Conservation (phyloP, 2,797 vertebrate species). For the Chaetodon trifasciatus region DNA sequence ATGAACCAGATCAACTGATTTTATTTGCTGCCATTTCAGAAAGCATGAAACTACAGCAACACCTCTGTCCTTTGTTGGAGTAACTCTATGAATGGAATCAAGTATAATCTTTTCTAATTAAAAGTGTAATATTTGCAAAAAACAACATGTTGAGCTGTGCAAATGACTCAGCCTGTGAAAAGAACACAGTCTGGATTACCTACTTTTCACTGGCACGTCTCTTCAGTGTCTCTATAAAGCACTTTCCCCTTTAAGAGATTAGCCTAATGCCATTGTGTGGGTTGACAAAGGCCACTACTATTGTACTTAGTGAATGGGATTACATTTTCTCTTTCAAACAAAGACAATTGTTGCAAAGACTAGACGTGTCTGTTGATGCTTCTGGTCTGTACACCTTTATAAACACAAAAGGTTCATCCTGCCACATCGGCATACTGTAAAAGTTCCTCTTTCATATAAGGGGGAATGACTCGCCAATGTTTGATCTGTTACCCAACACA, state of each 20-base stretch:
- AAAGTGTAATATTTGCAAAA: conserved; percentile 3
- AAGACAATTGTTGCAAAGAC: conserved; percentile 41
- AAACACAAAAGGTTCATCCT: background rate
- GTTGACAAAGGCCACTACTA: conserved; percentile 48
- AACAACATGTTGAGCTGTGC: conserved; percentile 1
- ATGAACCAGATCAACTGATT: background rate
- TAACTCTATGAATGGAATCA: background rate
- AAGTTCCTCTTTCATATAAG: conserved; percentile 2
- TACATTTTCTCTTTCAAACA: conserved; percentile 42
- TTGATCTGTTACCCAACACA: background rate
- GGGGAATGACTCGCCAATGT: background rate
- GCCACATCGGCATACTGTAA: background rate
- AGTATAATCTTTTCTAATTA: background rate
- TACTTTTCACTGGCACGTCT: conserved; percentile 49
- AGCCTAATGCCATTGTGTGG: conserved; percentile 66
- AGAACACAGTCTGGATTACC: conserved; percentile 47
- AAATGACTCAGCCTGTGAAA: conserved; percentile 8
- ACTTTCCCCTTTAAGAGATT: conserved; percentile 62
- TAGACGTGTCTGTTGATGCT: conserved; percentile 27
- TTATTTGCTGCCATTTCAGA: background rate
- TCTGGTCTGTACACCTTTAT: conserved; percentile 21
- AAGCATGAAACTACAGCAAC: background rate
- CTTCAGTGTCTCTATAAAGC: conserved; percentile 33
- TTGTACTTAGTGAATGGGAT: conserved; percentile 43
- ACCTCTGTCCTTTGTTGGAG: background rate